Percentiles rank a stretch among this genome's conserved stretches.
Conservation (phyloP, 2,113 vertebrate genomes). For the Gavialis gangeticus region DNA sequence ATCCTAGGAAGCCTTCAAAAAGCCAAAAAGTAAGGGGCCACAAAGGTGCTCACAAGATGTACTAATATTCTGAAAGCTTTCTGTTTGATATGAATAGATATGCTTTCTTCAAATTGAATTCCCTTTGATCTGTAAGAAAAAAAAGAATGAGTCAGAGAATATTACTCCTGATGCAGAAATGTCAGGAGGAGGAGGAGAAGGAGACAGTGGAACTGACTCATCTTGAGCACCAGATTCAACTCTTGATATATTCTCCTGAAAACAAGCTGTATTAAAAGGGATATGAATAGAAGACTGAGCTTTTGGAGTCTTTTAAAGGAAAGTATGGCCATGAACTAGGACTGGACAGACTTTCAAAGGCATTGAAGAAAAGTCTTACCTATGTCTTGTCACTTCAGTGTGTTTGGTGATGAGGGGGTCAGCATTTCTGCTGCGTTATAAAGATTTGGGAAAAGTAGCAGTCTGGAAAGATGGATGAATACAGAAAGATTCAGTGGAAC, state of each 20-base stretch:
- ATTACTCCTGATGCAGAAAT: constrained; percentile 57
- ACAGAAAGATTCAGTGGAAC: background rate
- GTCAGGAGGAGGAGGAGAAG: constrained; percentile 51
- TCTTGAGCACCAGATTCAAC: constrained; percentile 43
- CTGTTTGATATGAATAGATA: background rate
- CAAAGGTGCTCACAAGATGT: constrained; percentile 26
- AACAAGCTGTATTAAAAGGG: constrained; percentile 14
- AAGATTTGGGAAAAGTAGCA: background rate
- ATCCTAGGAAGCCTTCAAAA: constrained; percentile 40
- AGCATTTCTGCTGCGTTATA: background rate
- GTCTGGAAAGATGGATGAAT: background rate
- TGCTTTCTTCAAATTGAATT: constrained; percentile 16
- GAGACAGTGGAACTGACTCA: constrained; percentile 65
- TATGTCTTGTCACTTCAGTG: background rate
- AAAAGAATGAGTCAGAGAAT: constrained; percentile 16
- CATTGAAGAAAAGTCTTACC: background rate
- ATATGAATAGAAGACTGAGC: background rate
- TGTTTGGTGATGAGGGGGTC: background rate
- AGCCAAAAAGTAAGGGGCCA: constrained; percentile 13
- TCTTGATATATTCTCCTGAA: constrained; percentile 22
- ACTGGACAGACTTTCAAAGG: background rate
- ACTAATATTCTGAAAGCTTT: constrained; percentile 27
- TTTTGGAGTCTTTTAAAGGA: background rate
- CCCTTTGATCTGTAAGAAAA: constrained; percentile 37
- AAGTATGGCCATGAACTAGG: background rate